Base-by-base conservation (phyloP, 2,113 vertebrate species). In the Lepisosteus oculatus region DNA sequence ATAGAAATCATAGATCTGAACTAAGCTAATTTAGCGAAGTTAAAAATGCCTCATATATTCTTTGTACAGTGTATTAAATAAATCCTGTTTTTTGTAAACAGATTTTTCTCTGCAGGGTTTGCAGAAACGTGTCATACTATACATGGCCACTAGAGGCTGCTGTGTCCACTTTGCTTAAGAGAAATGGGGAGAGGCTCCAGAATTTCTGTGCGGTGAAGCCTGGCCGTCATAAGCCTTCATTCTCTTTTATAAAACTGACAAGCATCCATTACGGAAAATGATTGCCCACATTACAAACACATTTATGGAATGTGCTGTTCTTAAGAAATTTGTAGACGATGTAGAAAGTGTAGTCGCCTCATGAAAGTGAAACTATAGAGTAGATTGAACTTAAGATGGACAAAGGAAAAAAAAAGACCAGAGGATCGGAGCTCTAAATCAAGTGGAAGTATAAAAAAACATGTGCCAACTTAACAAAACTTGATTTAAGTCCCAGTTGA, bases 251-350 rank as follows among this genome's bases (percentile, higher is more conserved):
- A 91, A 92, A 92, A 86, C 84, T 92, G 91, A 92, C 91, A 92
- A 91, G 91, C 88, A 87, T 90, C 90, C 90, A 92, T 91, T 91
- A 91, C 88, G 85, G 86, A 90, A 91, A 92, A 91, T 91, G 91
- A 92, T 91, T 88, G 88, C 90, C 85, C 90, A 92, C 90, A 91
- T 92, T 91, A 91, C 91, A 88, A 90, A 92, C 88, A 89, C 91
- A 92, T 91, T 92, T 90, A 88, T 88, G 81, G 88, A 90, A 92
- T 90, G 90, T 90, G 89, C 84, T 86, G 86, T 91, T 92, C 91
- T 91, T 91, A 91, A 89, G 85, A 89, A 88, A 89, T 91, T 90
- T 91, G 88, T 90, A 90, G 91, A 89, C 86, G 81, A 87, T 83
- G 84, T 79, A 83, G 85, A 82, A 80, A 86, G 85, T 83, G 86